Percentiles rank a stretch among this genome's conserved stretches.
Evolutionary conservation across 2,888 invertebrate genomes (phyloP).

Genomic region (Ormyrus thymus): DNA sequence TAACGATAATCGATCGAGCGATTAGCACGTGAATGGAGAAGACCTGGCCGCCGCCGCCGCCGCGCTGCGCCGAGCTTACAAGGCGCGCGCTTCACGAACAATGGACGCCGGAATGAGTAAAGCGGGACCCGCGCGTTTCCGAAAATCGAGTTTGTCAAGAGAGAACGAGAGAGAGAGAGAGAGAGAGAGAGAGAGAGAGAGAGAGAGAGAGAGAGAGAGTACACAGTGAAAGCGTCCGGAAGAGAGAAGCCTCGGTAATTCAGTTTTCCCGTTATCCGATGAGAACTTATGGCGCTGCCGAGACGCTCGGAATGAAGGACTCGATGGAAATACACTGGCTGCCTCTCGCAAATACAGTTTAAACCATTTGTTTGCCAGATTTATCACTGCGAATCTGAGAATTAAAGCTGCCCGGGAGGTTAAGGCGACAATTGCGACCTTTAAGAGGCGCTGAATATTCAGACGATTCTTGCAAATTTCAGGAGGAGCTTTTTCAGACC

Average conservation of each 20-base stretch:
- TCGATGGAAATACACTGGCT: slow-evolving; percentile 28
- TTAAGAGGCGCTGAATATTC: no score
- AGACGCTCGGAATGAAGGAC: slow-evolving; percentile 4
- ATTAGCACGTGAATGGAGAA: slow-evolving; percentile 50
- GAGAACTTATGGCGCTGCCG: slow-evolving; percentile 43
- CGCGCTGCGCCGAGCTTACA: slow-evolving; percentile 5
- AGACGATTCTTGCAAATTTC: no score
- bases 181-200: background rate
- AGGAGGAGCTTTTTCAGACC: no score
- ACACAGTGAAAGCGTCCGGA: background rate
- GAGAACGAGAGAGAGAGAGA: background rate
- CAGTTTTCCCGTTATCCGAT: slow-evolving; percentile 45
- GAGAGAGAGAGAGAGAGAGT: background rate
- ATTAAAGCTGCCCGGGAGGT: background rate
- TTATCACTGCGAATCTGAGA: background rate
- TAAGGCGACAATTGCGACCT: no score
- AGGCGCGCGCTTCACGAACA: slow-evolving; percentile 40
- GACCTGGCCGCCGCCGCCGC: background rate
- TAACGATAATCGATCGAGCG: slow-evolving; percentile 51
- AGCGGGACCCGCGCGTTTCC: slow-evolving; percentile 24
- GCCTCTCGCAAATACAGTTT: slow-evolving; percentile 28
- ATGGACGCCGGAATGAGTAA: slow-evolving; percentile 49
- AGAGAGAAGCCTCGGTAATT: slow-evolving; percentile 33
- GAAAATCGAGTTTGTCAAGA: slow-evolving; percentile 54
- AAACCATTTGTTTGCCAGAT: slow-evolving; percentile 36